A percentile compares a stretch with the other conserved stretches of the same genome.
Evolutionary conservation across 2,888 invertebrate genomes (phyloP).

Genomic region (Lochmaea crataegi): DNA sequence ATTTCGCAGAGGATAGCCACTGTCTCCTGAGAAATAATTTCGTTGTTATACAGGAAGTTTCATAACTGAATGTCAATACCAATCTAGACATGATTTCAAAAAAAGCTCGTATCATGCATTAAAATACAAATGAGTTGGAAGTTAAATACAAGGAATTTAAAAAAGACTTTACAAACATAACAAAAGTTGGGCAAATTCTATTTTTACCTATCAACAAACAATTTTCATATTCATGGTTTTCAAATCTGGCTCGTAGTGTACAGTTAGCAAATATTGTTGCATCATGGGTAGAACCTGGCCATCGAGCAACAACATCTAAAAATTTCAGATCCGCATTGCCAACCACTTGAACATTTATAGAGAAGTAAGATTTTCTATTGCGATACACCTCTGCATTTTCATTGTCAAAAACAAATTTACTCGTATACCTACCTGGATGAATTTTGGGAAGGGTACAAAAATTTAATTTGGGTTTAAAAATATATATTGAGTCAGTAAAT

Average conservation of each 20-base stretch:
- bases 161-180: background rate
- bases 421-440: no score
- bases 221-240: constrained; percentile 25
- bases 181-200: background rate
- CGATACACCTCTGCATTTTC: constrained; percentile 20
- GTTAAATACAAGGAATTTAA: background rate
- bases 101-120: background rate
- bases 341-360: constrained; percentile 17
- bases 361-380: constrained; percentile 22
- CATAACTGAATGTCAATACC: background rate
- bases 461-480: no score
- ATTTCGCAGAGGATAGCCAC: constrained; percentile 41
- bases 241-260: constrained; percentile 17
- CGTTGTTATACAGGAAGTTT: background rate
- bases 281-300: constrained; percentile 33
- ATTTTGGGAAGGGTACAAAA: no score
- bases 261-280: constrained; percentile 29
- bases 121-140: constrained; percentile 3
- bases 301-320: constrained; percentile 17
- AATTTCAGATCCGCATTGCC: constrained; percentile 12
- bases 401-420: constrained; percentile 5
- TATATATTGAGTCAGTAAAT: no score
- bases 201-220: constrained; percentile 27
- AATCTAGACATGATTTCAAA: background rate
- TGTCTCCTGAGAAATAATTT: constrained; percentile 36